Evolutionary conservation across 2,113 vertebrate species (phyloP), one percentile per base, ranked within the genome.

Genomic region (Taurulus bubalis): DNA sequence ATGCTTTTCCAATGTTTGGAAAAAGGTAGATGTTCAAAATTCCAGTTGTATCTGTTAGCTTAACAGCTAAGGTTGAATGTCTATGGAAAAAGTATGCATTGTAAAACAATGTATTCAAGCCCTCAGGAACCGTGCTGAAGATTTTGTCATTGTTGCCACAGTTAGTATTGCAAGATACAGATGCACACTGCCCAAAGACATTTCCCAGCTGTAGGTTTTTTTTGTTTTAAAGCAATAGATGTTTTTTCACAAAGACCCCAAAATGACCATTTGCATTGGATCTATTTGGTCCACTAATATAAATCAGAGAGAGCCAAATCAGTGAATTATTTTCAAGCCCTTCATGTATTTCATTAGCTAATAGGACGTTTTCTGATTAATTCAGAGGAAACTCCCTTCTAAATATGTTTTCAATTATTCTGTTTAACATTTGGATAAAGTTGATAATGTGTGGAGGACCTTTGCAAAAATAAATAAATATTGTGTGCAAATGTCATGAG

Each of bases 1-100:
- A 15, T 56, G 24, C 42, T 34, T 36, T 2, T 11, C 18, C 15
- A 34, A 18, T 80, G 45, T 66, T 72, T 1, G 15, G 42, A 3
- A 20, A 79, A 34, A 24, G 32, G 59, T 5, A 63, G 26, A 55
- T 47, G 10, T 28, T n/a, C 7, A n/a, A 12, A n/a, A 30, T 3
- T 75, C 6, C 8, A 2, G 8, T 71, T 73, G 15, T 30, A 12
- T 34, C 51, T 28, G 20, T 75, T 59, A 62, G 59, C 20, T 45
- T 75, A 69, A 74, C 79, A 70, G 8, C n/a, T 40, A 7, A 69
- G 14, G 20, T 56, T 77, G n/a, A 51, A 10, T 60, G 8, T 59
- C 67, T 5, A 53, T 69, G 26, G 34, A 49, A 75, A 60, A 14
- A 30, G 24, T 32, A 63, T 84, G 38, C 56, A 38, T n/a, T 69